These are phyloP conservation scores for Haliclystus octoradiatus DNA, from an alignment of 30 jellyfish, hydroid and myxozoan genomes.

Conservation along the genomic window DNA sequence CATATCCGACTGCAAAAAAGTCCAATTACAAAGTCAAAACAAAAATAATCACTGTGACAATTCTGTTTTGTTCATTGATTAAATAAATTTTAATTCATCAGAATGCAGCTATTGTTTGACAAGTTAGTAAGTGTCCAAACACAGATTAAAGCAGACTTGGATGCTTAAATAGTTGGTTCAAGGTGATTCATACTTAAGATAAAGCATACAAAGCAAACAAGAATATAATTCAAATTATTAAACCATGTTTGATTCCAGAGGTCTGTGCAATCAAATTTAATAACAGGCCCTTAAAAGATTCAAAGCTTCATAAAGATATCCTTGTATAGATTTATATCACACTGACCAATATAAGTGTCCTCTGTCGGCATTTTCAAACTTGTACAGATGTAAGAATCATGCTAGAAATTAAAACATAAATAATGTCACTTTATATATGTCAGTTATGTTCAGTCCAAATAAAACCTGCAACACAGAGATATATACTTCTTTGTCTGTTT, in stretches of 20 bases:
- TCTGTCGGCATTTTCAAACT: constrained; percentile 43
- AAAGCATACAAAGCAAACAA: no score
- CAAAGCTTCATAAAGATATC: no score
- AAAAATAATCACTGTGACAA: no score
- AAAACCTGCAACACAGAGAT: background rate
- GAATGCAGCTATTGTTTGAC: background rate
- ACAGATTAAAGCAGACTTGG: background rate
- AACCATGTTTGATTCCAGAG: no score
- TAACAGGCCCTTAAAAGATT: no score
- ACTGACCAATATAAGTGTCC: constrained; percentile 38
- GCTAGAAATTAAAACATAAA: constrained; percentile 25
- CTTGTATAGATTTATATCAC: no score
- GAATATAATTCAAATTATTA: no score
- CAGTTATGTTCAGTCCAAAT: background rate
- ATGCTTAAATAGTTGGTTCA: background rate
- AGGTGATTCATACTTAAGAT: background rate
- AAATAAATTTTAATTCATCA: background rate
- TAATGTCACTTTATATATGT: no score
- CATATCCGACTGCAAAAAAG: constrained; percentile 37
- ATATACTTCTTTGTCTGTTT: no score
- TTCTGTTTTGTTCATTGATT: background rate
- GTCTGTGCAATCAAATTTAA: no score
- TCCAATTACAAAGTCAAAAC: no score
- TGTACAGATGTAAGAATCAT: constrained; percentile 62
- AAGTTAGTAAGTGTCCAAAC: background rate